Base-by-base conservation (phyloP, 2,113 vertebrate species). In the Serilophus lunatus region DNA sequence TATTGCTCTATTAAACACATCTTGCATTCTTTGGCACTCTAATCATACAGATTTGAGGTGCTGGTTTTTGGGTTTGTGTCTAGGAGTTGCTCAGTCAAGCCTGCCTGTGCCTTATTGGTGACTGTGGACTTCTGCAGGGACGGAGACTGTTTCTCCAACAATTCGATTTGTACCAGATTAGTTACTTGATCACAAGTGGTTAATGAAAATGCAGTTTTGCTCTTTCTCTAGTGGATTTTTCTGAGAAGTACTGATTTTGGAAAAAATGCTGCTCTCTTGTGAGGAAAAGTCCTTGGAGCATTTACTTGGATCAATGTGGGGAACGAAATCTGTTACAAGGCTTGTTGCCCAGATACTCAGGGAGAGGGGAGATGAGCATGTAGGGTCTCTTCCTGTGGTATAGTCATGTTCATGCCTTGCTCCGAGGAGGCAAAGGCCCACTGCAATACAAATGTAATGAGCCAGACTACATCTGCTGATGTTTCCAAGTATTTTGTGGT, bases 341-440 rank as follows among this genome's bases (percentile, higher is more conserved):
- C 13, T 61, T 42, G 8, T 49, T 79, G 31, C 12, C 3, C 5
- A 77, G 20, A n/a, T 87, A 10, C 45, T 87, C 8, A 25, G 13
- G 10, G 6, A 2, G 17, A 54, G 33, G 20, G 6, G 16, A 20
- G 57, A 8, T 23, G 15, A 74, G 4, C 1, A 1, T 24, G 10
- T 86, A 49, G 17, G 15, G 19, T 44, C 9, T 70, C 35, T 79
- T 87, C 13, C 3, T 29, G 19, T 29, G 45, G 2, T 19, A 4
- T 69, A 28, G 22, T n/a, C 22, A 56, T 24, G 28, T 60, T 26
- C 65, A 8, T 80, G n/a, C 24, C 26, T 83, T 4, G 2, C 18
- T 36, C 22, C 26, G 22, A 25, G 25, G 33, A 70, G 33, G 15
- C 74, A 64, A 23, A 13, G 22, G 5, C 28, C 7, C 1, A 0